These are phyloP conservation scores for Limnephilus lunatus DNA, from an alignment of 2,888 invertebrate genomes.

Conservation along the genomic window DNA sequence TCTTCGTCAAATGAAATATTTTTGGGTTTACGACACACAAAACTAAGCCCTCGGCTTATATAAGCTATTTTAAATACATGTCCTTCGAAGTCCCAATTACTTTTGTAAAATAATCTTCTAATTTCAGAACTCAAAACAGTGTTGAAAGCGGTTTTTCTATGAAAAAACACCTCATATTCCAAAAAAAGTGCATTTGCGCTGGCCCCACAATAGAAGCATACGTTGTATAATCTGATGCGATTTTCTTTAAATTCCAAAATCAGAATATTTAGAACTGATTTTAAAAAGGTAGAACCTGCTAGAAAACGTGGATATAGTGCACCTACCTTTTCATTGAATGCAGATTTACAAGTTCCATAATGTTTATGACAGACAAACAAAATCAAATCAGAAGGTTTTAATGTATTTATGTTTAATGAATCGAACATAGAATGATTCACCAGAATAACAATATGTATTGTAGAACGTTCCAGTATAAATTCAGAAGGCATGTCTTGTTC, in stretches of 20 bases:
- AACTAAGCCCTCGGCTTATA: neutral
- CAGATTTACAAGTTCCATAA: neutral
- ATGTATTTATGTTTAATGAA: neutral
- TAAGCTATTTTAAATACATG: constrained; percentile 2
- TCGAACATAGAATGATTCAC: neutral
- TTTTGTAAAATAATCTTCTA: neutral
- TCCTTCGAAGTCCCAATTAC: neutral
- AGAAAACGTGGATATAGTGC: neutral
- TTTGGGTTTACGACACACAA: neutral
- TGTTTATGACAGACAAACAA: constrained; percentile 12
- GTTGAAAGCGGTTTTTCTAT: neutral
- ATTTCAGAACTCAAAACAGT: neutral
- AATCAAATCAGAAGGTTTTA: neutral
- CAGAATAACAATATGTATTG: neutral
- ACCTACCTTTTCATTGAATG: neutral
- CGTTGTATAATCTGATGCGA: neutral
- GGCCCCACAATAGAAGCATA: constrained; percentile 8
- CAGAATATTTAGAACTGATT: neutral
- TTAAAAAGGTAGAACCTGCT: neutral
- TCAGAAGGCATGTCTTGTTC: neutral
- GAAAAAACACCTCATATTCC: neutral
- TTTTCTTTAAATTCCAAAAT: neutral
- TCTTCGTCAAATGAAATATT: neutral
- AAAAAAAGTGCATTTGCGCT: neutral
- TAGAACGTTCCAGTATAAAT: neutral